These are phyloP conservation scores for Felis catus DNA, from an alignment of 2,113 vertebrate genomes.

Conservation along the genomic window F.catus_Fca126_mat1.0 CM031421.1:50243001-50243500, in stretches of 20 bases:
- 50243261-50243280: too few relatives aligned
- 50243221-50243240: too few relatives aligned
- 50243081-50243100: neutral
- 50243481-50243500: neutral
- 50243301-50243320: too few relatives aligned
- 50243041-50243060: neutral
- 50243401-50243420: neutral
- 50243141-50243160: neutral
- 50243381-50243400: slow-evolving; percentile 5
- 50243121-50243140: neutral
- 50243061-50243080: slow-evolving; percentile 1
- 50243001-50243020: neutral
- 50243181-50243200: too few relatives aligned
- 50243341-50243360: neutral
- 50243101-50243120: neutral
- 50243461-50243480: neutral
- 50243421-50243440: neutral
- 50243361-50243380: neutral
- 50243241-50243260: too few relatives aligned
- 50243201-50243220: too few relatives aligned
- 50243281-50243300: too few relatives aligned
- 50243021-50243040: neutral
- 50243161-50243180: too few relatives aligned
- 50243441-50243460: neutral
- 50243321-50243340: too few relatives aligned